These are phyloP conservation scores for Galaxea fascicularis DNA, from an alignment of 92 coral and sea anemone species.

Conservation along the genomic window DNA sequence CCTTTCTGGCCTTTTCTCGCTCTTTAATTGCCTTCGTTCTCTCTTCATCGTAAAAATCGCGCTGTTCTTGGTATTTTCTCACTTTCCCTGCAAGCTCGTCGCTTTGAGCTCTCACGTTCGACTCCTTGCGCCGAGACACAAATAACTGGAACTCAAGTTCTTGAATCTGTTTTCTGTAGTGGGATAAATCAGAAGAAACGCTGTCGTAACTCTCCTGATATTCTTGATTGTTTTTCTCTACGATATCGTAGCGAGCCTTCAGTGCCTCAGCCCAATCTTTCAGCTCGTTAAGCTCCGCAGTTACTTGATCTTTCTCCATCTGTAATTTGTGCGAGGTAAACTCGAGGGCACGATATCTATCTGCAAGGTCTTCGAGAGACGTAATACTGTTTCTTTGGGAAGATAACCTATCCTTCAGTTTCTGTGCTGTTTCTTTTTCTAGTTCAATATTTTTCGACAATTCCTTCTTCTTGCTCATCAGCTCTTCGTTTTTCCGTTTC, in stretches of 20 bases:
- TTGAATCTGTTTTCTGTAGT: constrained; percentile 66
- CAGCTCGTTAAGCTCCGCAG: constrained; percentile 73
- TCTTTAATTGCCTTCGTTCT: constrained; percentile 80
- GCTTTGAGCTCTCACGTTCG: constrained; percentile 65
- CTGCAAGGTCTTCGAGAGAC: constrained; percentile 62
- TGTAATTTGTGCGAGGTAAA: constrained; percentile 61
- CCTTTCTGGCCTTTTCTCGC: constrained; percentile 75
- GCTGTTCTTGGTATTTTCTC: constrained; percentile 72
- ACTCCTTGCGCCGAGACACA: constrained; percentile 59
- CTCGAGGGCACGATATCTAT: constrained; percentile 68
- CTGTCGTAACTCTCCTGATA: constrained; percentile 75
- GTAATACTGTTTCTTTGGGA: constrained; percentile 73
- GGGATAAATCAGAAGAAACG: constrained; percentile 70
- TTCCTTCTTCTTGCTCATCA: constrained; percentile 58
- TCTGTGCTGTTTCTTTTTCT: constrained; percentile 79
- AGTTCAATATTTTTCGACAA: constrained; percentile 69
- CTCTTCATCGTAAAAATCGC: constrained; percentile 72
- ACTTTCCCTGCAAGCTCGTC: constrained; percentile 68
- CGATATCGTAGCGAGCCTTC: constrained; percentile 84
- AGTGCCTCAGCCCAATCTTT: constrained; percentile 85
- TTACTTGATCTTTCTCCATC: constrained; percentile 73
- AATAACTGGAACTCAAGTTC: constrained; percentile 72
- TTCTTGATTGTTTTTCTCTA: constrained; percentile 75
- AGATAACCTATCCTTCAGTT: constrained; percentile 73
- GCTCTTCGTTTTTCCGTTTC: constrained; percentile 55